Percentiles rank a stretch among this genome's conserved stretches.
These are phyloP conservation scores for Nymphalis urticae DNA, from an alignment of 2,888 invertebrate genomes.

Conservation along the genomic window DNA sequence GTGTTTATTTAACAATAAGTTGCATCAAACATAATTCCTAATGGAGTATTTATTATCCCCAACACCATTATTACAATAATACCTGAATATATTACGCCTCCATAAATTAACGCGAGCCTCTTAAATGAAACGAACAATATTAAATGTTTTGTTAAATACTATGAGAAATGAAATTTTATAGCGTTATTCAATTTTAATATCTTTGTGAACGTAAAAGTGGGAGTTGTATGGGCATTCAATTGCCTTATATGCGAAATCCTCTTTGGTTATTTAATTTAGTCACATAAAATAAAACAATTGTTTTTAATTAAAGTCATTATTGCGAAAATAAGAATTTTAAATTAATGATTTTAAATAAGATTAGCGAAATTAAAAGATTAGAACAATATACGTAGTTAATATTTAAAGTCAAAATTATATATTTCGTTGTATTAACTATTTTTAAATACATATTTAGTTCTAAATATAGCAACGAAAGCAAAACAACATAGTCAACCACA, in stretches of 20 bases:
- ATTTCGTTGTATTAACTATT: too few species aligned
- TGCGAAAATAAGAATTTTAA: not conserved
- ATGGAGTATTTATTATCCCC: constrained; percentile 12
- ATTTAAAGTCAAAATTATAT: too few species aligned
- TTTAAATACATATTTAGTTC: too few species aligned
- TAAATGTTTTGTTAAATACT: constrained; percentile 35
- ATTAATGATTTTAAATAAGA: too few species aligned
- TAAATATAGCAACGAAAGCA: too few species aligned
- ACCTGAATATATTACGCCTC: constrained; percentile 13
- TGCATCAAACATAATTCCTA: constrained; percentile 9
- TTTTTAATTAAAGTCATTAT: not conserved
- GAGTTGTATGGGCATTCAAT: constrained; percentile 36
- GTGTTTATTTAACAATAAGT: constrained; percentile 1
- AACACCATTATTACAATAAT: constrained; percentile 12
- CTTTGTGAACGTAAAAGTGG: constrained; percentile 38
- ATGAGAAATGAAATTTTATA: constrained; percentile 40
- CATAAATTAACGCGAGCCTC: constrained; percentile 26
- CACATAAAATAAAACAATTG: not conserved
- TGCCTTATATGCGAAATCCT: constrained; percentile 33
- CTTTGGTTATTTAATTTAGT: not conserved
- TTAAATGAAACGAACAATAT: constrained; percentile 37
- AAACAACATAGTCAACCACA: too few species aligned
- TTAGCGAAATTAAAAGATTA: not conserved
- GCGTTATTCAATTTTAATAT: constrained; percentile 43
- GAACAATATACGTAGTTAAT: not conserved